Base-by-base conservation (phyloP, 2,888 invertebrate genomes). In the Crossocerus cetratus region DNA sequence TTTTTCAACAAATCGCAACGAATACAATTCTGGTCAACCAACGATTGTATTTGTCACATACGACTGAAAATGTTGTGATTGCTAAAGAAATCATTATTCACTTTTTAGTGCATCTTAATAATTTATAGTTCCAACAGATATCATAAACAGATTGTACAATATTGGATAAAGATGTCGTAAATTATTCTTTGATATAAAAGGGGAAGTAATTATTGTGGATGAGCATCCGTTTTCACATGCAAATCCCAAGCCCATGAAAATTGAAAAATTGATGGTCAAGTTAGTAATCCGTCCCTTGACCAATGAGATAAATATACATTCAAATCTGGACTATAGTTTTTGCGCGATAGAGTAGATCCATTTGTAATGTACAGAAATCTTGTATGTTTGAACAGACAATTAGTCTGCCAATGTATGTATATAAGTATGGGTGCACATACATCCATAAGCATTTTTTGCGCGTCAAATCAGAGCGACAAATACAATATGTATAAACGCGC, bases 271-370 rank as follows among this genome's bases (percentile, higher is more conserved):
- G 49, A 65, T 69, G 70, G 62, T 78, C 64, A 74, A 72, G 54
- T 23, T 76, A 78, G 67, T 81, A 76, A 69, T 78, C 81, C 78
- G 78, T 80, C 76, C 81, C 74, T 81, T 66, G 57, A 74, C 62
- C 65, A 44, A 70, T 74, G 64, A 77, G 66, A 69, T 45, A 23
- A 22, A 69, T 77, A n/a, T 70, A 56, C 55, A 65, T 53, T 54
- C 42, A 8, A 64, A 14, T 22, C 42, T 21, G 44, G 60, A 49
- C 54, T 65, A 67, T 18, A 21, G 14, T 78, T 76, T 76, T 60
- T 18, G 67, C 65, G 32, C 55, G n/a, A 53, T n/a, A 65, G 53
- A 65, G n/a, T 68, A 65, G 59, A 55, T 56, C 45, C 65, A 69
- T 32, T 45, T 49, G 23, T 22, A 56, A 3, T 68, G 62, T 68